Evolutionary conservation across 2,113 vertebrate species (phyloP), one percentile per base, ranked within the genome.

Genomic region (Prochilodus magdalenae): DNA sequence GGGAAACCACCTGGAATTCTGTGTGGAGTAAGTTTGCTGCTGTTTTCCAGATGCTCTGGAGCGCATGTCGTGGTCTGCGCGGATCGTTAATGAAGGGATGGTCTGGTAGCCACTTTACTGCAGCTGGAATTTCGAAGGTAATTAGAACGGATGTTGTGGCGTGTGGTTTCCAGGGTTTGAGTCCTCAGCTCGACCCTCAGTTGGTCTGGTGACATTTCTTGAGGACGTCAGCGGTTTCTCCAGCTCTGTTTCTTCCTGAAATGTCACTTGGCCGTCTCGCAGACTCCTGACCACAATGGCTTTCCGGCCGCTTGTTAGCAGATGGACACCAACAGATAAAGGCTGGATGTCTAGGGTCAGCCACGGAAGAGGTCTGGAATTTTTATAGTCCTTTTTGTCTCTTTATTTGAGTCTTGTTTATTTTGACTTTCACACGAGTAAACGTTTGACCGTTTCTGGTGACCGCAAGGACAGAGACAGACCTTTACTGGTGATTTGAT

Each of bases 211-310:
- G 55, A 62, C 57, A 60, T 75, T 75, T 75, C 73, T 40, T n/a
- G 30, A 36, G 30, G 22, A 40, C 40, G 53, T 22, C 53, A 55
- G 13, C 1, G 20, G 18, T 69, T 0, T 69, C 29, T 40, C n/a
- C 30, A 30, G 27, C 29, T 36, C 20, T 65, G 33, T 26, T 67
- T 51, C 66, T 55, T 33, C 22, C 53, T 55, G 49, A 67, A 77
- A 77, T 77, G 60, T 66, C 62, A 55, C 1, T 55, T 55, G 53
- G 53, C 16, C 20, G 20, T 22, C 53, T 16, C 20, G 6, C 76
- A 40, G 22, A 69, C 47, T 55, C 67, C 47, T 33, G 44, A 77
- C 18, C 60, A 77, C 26, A 77, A 30, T 77, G 75, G 62, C 47
- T 15, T 30, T 67, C 76, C 11, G 75, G 75, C 13, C 65, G 18